These are phyloP conservation scores for Pelusios castaneus DNA, from an alignment of 2,113 vertebrate genomes.

Conservation along the genomic window DNA sequence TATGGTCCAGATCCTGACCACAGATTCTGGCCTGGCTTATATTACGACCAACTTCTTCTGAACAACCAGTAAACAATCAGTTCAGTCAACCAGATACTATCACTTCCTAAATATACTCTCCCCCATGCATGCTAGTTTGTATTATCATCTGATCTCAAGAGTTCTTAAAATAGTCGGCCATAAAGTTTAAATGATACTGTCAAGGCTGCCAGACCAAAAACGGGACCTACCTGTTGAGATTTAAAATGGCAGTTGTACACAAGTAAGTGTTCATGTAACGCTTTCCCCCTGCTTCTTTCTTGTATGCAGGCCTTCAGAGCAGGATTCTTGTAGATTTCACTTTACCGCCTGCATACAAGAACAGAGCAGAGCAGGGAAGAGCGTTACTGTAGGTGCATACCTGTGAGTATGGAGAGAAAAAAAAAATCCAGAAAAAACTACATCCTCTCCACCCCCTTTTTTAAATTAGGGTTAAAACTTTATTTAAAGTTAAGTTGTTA, in stretches of 20 bases:
- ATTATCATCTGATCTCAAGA: not conserved
- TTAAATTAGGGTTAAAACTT: conserved; percentile 45
- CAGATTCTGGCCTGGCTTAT: conserved; percentile 6
- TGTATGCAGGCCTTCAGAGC: conserved; percentile 68
- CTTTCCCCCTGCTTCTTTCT: conserved; percentile 68
- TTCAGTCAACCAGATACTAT: not conserved
- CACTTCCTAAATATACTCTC: conserved; percentile 25
- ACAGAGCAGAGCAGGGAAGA: conserved; percentile 69
- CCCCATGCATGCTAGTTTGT: not conserved
- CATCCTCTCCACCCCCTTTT: conserved; percentile 26
- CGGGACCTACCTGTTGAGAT: conserved; percentile 74
- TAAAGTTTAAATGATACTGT: conserved; percentile 68
- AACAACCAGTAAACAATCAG: conserved; percentile 13
- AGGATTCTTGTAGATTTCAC: conserved; percentile 66
- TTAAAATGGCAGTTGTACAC: conserved; percentile 62
- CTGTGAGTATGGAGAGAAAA: conserved; percentile 16
- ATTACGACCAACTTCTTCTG: conserved; percentile 6
- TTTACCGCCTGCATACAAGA: conserved; percentile 72
- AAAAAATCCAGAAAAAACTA: not conserved
- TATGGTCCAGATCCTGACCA: conserved; percentile 20
- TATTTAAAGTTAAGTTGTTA: not conserved
- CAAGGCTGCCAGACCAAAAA: conserved; percentile 81
- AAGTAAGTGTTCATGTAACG: conserved; percentile 58
- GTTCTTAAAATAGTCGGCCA: not conserved
- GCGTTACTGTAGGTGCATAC: conserved; percentile 45